Conservation (phyloP, 2,113 vertebrate genomes). For the Urocolius indicus region DNA sequence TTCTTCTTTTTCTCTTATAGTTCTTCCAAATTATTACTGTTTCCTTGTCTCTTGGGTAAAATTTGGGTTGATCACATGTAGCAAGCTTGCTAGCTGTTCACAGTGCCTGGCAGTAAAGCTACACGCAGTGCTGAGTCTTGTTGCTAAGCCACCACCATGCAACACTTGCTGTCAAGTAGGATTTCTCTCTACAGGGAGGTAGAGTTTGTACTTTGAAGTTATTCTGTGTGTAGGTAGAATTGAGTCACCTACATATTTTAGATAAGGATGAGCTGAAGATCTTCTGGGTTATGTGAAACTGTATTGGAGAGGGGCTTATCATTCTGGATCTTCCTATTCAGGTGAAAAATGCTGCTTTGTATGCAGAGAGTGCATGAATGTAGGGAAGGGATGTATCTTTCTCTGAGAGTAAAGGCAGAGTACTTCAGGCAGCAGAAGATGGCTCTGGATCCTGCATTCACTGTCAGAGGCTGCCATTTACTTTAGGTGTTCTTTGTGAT, state of each 20-base stretch:
- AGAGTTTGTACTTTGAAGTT: not conserved
- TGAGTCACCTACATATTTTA: not conserved
- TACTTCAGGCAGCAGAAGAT: not conserved
- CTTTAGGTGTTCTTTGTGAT: not conserved
- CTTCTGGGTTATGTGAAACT: not conserved
- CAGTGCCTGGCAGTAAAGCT: not conserved
- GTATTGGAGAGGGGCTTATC: fast-evolving
- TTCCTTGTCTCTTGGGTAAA: not conserved
- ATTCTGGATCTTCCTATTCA: not conserved
- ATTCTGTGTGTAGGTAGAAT: not conserved
- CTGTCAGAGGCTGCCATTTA: not conserved
- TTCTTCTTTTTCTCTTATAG: not conserved
- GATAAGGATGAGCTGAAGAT: not conserved
- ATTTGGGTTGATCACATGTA: not conserved
- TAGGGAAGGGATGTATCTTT: not conserved
- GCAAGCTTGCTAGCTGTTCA: not conserved
- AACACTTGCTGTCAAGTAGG: not conserved
- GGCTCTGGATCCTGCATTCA: not conserved
- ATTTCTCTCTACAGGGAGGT: not conserved
- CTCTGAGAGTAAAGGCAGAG: not conserved
- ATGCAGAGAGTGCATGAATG: not conserved
- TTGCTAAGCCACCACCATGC: not conserved
- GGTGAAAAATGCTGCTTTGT: not conserved
- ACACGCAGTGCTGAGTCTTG: not conserved
- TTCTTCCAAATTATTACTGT: not conserved